phyloP scores from a whole-genome alignment of 2,888 invertebrate genomes.

The Acanthoscelides obtectus region DNA sequence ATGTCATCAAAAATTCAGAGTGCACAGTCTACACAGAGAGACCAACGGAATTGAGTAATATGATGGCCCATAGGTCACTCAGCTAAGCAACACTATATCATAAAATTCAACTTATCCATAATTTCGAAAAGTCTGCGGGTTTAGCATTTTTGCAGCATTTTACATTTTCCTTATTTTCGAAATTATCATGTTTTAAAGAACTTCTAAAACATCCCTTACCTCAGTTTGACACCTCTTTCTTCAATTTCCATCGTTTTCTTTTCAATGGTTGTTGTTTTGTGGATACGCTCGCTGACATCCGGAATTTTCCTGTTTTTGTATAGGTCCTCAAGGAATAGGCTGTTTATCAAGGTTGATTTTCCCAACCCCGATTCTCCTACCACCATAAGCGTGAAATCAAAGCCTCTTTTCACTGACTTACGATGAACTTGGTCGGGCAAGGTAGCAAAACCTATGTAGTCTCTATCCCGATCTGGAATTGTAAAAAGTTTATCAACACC shows the following conservation, averaged over 20 bases:
- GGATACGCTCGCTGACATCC: conserved; percentile 58
- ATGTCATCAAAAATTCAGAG: no score
- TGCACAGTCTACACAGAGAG: no score
- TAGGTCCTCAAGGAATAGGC: conserved; percentile 87
- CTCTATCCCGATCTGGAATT: conserved; percentile 54
- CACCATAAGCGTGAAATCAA: conserved; percentile 96
- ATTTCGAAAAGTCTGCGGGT: no score
- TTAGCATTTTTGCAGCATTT: no score
- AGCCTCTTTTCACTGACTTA: conserved; percentile 93
- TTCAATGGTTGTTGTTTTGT: conserved; percentile 68
- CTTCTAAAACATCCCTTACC: no score
- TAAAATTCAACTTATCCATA: no score
- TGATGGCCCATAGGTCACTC: no score
- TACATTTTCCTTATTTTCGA: no score
- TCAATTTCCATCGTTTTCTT: conserved; percentile 92
- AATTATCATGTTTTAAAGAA: no score
- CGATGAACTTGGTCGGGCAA: conserved; percentile 94
- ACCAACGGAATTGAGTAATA: no score
- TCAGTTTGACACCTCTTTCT: conserved; percentile 84
- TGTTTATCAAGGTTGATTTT: conserved; percentile 92
- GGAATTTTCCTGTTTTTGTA: conserved; percentile 79
- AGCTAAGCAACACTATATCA: no score
- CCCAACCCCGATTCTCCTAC: conserved; percentile 93
- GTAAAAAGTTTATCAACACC: no score
- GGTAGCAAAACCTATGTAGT: conserved; percentile 93